Evolutionary conservation across 2,888 invertebrate genomes (phyloP), one percentile per base, ranked within the genome.

Genomic region (Drosophila demipolita): DNA sequence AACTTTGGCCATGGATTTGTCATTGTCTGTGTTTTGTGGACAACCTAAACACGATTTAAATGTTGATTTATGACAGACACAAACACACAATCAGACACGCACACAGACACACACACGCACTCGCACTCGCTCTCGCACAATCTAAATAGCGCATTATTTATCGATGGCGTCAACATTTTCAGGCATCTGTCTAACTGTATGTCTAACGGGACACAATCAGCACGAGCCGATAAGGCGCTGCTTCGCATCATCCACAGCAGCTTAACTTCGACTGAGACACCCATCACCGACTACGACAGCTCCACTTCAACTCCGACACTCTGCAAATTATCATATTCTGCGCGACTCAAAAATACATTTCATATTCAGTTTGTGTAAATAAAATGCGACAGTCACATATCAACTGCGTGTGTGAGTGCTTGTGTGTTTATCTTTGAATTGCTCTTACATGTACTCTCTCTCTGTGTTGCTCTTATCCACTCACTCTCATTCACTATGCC

Each of bases 11-110:
- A 1, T 17, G 29, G 61, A 73, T 73, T 59, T 55, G 42, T 62
- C 87, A 78, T 70, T 77, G 80, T 77, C 73, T 77, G 15, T 26
- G 73, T 52, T 52, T 63, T 53, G 83, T 58, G 54, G 68, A 60
- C 71, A 78, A 71, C 68, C 78, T 67, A 58, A 80, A 67, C 68
- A 73, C 75, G 66, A 83, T 80, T 83, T 80, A 83, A 83, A 87
- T 81, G 83, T 83, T 83, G 82, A 83, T 83, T 87, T 86, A 83
- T 83, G 78, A 86, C 87, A 73, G 49, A 32, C 54, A 64, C 69
- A 66, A 42, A 58, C 64, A 42, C 68, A 65, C 77, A 58, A 62
- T 15, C 55, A 58, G 53, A 52, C 40, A 5, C 20, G 0, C 20
- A 1, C 6, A 20, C 6, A 20, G 6, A 3, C 42, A 38, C 36